Base-by-base conservation (phyloP, 2,888 invertebrate genomes). In the Perdita meconis region DNA sequence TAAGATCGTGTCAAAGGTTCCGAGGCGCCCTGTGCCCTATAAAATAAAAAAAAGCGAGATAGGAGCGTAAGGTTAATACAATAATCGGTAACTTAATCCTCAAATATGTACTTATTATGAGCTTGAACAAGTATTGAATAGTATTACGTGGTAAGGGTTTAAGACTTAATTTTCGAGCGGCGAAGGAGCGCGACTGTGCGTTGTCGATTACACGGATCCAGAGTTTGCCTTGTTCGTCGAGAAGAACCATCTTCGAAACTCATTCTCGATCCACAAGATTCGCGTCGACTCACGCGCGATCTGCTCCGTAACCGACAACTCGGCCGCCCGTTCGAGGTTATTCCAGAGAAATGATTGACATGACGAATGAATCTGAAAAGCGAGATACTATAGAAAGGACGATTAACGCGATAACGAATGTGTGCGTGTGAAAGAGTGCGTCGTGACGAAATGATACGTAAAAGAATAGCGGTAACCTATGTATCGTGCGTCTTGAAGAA, bases 81-180 rank as follows among this genome's bases (percentile, higher is more conserved):
- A 87, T 87, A 88, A 88, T 84, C 85, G 83, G 79, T 89, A 88
- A 87, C 76, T 84, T 88, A 88, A 89, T 88, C 89, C 81, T 90
- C 82, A 86, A 91, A 85, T 90, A 89, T 91, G 90, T 91, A 91
- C 90, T 91, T 90, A 90, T 90, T 91, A 90, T 89, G 91, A 92
- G 91, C 91, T 91, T 92, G 88, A 88, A 90, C 86, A 91, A 90
- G 90, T 92, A 92, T 90, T 90, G 89, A 89, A 88, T 91, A 91
- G 90, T 91, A 90, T 90, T 91, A 90, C 71, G 80, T 86, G 44
- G 57, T 85, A 86, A 80, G 77, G 30, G 69, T 2, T 80, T 85
- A 83, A 75, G 42, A 55, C 5, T 26, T 80, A 71, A 77, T 67
- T 68, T 64, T 72, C 38, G 22, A 57, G 44, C 68, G 42, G 24